A percentile compares a stretch with the other conserved stretches of the same genome.
Evolutionary conservation across 2,797 vertebrate species (phyloP).

Genomic region (Octomys mimax): DNA sequence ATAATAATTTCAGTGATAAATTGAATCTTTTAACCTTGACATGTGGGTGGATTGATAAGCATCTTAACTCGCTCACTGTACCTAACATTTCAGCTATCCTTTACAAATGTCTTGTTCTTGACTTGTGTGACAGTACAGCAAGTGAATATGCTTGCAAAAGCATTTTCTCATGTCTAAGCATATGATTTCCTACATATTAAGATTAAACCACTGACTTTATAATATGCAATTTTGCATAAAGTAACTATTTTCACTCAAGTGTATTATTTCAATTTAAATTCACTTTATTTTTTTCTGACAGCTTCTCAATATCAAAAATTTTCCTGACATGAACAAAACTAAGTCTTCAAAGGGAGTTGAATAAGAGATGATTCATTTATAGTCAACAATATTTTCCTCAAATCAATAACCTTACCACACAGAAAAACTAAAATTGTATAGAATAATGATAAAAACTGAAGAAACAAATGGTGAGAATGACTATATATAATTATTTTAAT

Average conservation of each 20-base stretch:
- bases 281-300: not conserved
- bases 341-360: not conserved
- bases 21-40: not conserved
- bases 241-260: not conserved
- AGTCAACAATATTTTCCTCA: not conserved
- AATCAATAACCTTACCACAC: not conserved
- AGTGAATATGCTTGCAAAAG: not conserved
- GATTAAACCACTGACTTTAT: not conserved
- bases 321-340: not conserved
- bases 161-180: not conserved
- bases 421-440: not conserved
- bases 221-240: not conserved
- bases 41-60: not conserved
- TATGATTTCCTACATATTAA: not conserved
- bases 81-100: not conserved
- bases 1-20: not conserved
- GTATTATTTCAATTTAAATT: not conserved
- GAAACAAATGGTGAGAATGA: not conserved
- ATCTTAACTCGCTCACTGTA: not conserved
- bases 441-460: not conserved
- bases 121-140: not conserved
- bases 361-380: not conserved
- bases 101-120: not conserved
- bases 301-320: not conserved
- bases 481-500: not conserved